Conservation (phyloP, 2,113 vertebrate species). For the Gopherus flavomarginatus region DNA sequence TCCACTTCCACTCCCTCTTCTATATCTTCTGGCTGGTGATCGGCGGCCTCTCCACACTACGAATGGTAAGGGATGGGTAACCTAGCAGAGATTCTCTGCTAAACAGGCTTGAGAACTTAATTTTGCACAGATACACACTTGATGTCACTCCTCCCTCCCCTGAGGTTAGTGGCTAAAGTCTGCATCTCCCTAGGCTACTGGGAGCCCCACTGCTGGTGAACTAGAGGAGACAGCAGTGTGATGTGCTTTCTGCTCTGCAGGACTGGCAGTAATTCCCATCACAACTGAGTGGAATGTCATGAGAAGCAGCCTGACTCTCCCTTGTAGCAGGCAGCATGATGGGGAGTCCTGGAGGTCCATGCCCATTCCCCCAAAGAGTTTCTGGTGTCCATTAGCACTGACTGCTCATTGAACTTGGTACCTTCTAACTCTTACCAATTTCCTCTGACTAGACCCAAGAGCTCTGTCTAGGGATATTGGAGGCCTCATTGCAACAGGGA, state of each 20-base stretch:
- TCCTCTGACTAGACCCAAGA: not conserved
- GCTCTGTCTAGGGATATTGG: not conserved
- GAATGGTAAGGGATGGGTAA: constrained; percentile 87
- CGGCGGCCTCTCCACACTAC: constrained; percentile 93
- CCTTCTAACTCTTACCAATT: not conserved
- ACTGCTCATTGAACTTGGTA: not conserved
- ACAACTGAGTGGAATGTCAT: not conserved
- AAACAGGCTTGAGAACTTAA: not conserved
- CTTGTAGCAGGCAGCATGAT: not conserved
- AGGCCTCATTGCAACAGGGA: not conserved
- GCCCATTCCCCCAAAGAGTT: not conserved
- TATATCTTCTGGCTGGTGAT: constrained; percentile 93
- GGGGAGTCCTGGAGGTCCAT: not conserved
- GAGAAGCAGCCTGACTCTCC: not conserved
- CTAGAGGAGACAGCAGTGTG: not conserved
- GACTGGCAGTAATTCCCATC: not conserved
- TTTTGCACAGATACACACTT: not conserved
- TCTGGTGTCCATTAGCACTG: not conserved
- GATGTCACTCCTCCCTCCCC: not conserved
- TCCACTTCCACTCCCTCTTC: constrained; percentile 97
- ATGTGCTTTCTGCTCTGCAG: not conserved
- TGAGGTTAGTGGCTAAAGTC: not conserved
- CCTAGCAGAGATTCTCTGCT: not conserved
- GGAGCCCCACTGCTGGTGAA: not conserved
- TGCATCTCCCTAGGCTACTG: not conserved